phyloP scores from a whole-genome alignment of 2,888 invertebrate genomes.

The Acrobeloides nanus region DNA sequence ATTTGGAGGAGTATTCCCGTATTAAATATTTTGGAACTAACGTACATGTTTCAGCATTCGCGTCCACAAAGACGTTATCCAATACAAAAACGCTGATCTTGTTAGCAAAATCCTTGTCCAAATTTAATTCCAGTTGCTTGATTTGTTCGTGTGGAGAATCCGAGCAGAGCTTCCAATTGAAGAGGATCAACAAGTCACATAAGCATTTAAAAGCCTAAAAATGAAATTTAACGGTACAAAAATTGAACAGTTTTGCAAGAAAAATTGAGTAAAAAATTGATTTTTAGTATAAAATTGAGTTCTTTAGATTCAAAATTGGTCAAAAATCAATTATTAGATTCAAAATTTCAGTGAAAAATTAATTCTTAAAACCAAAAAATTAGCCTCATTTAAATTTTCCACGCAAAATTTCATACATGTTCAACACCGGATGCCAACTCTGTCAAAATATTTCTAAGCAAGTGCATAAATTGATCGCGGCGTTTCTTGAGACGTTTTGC shows the following conservation, averaged over 20 bases:
- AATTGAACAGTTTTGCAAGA: too few species aligned
- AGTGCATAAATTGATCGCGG: slow-evolving; percentile 69
- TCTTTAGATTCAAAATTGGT: too few species aligned
- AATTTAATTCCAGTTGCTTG: slow-evolving; percentile 55
- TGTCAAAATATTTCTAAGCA: slow-evolving; percentile 64
- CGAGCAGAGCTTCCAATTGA: slow-evolving; percentile 71
- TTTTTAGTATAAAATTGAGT: too few species aligned
- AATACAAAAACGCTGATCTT: slow-evolving; percentile 35
- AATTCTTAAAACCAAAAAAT: background rate
- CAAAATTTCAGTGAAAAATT: background rate
- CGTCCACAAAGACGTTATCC: slow-evolving; percentile 39
- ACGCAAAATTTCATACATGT: slow-evolving; percentile 21
- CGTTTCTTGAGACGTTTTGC: slow-evolving; percentile 62
- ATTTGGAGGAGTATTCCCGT: too few species aligned
- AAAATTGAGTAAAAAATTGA: too few species aligned
- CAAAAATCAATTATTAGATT: background rate
- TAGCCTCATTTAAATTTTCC: slow-evolving; percentile 6
- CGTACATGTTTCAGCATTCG: slow-evolving; percentile 14
- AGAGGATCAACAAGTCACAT: slow-evolving; percentile 86
- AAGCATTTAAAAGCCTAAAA: slow-evolving; percentile 80
- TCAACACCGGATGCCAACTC: slow-evolving; percentile 56
- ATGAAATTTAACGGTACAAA: background rate
- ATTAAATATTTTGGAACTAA: too few species aligned
- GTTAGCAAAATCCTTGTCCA: slow-evolving; percentile 26
- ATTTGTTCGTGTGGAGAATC: slow-evolving; percentile 53